Conservation (phyloP, 1,140 invertebrate genomes). For the Mamestra configurata region DNA sequence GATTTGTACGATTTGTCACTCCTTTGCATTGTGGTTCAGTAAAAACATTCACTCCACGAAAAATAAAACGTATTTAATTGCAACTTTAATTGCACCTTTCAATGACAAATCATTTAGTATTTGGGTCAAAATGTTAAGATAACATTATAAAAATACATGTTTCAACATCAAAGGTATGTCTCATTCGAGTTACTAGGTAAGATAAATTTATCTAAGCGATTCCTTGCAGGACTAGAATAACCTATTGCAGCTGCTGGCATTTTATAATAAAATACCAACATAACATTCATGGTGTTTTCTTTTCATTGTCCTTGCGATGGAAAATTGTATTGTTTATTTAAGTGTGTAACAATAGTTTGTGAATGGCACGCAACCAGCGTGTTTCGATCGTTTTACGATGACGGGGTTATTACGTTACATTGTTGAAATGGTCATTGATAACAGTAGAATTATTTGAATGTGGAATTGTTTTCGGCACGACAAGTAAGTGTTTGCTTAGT, state of each 20-base stretch:
- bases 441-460: not conserved
- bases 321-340: no score
- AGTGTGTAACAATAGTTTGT: conserved; percentile 19
- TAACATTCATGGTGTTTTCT: not conserved
- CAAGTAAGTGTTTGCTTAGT: no score
- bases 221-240: conserved; percentile 8
- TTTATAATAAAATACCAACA: not conserved
- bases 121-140: conserved; percentile 19
- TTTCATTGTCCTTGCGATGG: no score
- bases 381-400: not conserved
- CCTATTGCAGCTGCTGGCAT: not conserved
- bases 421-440: not conserved
- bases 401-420: not conserved
- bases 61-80: no score
- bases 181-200: conserved; percentile 29
- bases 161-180: conserved; percentile 22
- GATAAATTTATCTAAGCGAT: conserved; percentile 41
- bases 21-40: no score
- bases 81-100: conserved; percentile 26
- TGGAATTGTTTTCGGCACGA: not conserved
- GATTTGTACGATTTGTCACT: no score
- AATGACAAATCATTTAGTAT: not conserved
- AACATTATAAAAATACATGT: not conserved
- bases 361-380: not conserved
- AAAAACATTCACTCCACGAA: no score